A percentile compares a stretch with the other conserved stretches of the same genome.
Evolutionary conservation across 2,113 vertebrate genomes (phyloP).

Genomic region (Merops nubicus): DNA sequence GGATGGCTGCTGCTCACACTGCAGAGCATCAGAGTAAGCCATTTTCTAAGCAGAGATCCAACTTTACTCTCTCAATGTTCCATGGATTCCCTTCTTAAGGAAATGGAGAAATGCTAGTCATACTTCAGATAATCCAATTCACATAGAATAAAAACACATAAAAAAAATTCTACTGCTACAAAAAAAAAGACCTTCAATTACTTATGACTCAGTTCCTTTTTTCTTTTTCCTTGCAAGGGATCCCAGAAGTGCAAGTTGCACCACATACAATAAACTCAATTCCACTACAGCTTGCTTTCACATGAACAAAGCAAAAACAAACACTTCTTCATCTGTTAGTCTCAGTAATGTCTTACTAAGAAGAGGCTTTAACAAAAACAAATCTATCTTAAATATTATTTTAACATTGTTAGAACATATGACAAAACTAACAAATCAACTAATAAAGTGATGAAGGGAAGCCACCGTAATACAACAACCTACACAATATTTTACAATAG

Average conservation of each 20-base stretch:
- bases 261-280: not conserved
- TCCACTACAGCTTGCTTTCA: not conserved
- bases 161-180: not conserved
- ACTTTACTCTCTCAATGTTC: not conserved
- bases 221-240: not conserved
- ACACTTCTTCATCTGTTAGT: not conserved
- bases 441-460: not conserved
- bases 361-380: not conserved
- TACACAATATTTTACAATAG: not conserved
- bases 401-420: not conserved
- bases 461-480: not conserved
- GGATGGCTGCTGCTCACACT: not conserved
- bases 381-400: not conserved
- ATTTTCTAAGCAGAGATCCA: slow-evolving; percentile 24
- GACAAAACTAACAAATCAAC: not conserved
- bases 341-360: not conserved
- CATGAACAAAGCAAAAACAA: not conserved
- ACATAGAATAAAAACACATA: not conserved
- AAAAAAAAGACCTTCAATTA: not conserved
- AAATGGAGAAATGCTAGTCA: slow-evolving; percentile 15
- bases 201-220: not conserved
- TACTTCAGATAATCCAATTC: not conserved
- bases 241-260: not conserved
- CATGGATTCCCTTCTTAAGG: not conserved
- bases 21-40: not conserved